Conservation (phyloP, 2,113 vertebrate species). For the Oxyura jamaicensis region DNA sequence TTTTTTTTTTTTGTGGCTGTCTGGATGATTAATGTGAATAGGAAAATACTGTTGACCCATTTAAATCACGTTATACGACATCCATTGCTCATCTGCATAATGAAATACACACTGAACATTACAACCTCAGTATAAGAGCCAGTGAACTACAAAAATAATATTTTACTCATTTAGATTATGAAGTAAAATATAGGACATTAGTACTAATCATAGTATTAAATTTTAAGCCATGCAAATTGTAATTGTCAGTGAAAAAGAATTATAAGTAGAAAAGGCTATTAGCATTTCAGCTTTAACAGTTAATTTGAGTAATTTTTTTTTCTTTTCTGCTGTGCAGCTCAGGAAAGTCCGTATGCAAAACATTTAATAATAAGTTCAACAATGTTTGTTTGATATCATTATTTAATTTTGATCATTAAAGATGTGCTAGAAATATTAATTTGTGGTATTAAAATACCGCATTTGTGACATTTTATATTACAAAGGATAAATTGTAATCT, state of each 20-base stretch:
- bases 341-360: conserved; percentile 42
- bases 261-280: conserved; percentile 69
- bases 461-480: conserved; percentile 41
- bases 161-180: conserved; percentile 76
- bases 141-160: conserved; percentile 74
- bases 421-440: conserved; percentile 58
- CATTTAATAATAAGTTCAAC: conserved; percentile 42
- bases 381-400: conserved; percentile 42
- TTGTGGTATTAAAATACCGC: conserved; percentile 8
- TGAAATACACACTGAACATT: conserved; percentile 76
- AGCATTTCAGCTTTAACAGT: conserved; percentile 60
- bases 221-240: conserved; percentile 74
- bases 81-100: conserved; percentile 80
- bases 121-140: conserved; percentile 62
- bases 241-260: conserved; percentile 73
- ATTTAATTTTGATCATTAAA: conserved; percentile 61
- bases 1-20: conserved; percentile 54
- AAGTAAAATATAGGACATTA: conserved; percentile 74
- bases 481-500: conserved; percentile 33
- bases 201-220: conserved; percentile 74
- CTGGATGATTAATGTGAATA: conserved; percentile 80
- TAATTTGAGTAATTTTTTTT: conserved; percentile 49
- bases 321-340: conserved; percentile 24
- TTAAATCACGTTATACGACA: conserved; percentile 80
- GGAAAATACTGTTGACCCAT: conserved; percentile 84